phyloP scores from a whole-genome alignment of 2,797 vertebrate species.

The Emydoidea blandingii region DNA sequence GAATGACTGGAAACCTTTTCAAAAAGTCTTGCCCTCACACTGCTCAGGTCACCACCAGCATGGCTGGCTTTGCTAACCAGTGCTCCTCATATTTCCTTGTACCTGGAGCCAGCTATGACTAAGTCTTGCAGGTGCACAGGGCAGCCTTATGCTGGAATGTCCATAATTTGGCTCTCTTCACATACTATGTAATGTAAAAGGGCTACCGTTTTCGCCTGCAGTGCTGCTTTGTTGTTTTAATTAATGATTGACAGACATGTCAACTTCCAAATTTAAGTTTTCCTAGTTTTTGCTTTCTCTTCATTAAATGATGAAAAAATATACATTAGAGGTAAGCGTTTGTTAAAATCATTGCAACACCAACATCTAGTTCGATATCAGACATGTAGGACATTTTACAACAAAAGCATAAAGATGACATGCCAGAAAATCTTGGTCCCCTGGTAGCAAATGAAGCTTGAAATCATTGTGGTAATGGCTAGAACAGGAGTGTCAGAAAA shows the following conservation, averaged over 20 bases:
- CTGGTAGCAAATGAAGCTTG: neutral
- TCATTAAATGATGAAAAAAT: neutral
- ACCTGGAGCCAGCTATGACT: neutral
- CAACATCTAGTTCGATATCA: neutral
- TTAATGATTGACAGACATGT: neutral
- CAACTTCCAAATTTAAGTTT: neutral
- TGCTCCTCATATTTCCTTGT: neutral
- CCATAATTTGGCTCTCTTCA: neutral
- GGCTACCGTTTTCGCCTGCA: neutral
- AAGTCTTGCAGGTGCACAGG: neutral
- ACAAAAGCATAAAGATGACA: neutral
- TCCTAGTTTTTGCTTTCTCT: neutral
- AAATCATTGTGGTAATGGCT: neutral
- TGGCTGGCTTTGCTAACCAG: rapidly evolving
- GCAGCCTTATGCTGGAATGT: rapidly evolving
- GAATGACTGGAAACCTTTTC: neutral
- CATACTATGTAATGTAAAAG: neutral
- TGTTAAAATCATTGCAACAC: neutral
- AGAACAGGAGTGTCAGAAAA: conserved; percentile 4
- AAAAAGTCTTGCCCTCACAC: neutral
- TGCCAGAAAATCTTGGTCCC: neutral
- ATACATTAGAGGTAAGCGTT: neutral
- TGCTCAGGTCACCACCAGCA: neutral
- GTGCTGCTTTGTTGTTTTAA: rapidly evolving
- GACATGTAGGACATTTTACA: rapidly evolving